Base-by-base conservation (phyloP, 2,888 invertebrate species). In the Griposia aprilina region DNA sequence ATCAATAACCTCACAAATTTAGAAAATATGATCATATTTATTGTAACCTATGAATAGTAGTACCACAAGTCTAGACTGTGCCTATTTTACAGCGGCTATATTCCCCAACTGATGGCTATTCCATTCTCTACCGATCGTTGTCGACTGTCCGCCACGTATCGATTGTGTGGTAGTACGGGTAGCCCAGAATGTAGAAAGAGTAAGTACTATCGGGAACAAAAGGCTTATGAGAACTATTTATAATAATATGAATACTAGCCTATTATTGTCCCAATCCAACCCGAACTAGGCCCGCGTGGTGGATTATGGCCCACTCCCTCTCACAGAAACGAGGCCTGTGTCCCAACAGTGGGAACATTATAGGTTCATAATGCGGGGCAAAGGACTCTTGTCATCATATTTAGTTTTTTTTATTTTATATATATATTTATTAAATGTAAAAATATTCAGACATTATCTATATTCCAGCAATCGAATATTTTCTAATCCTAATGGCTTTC, bases 141-240 rank as follows among this genome's bases (percentile, higher is more conserved):
- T 84, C 74, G 71, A 84, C 36, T 71, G 67, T 65, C 81, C 70
- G 23, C 17, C n/a, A 59, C 45, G 36, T 52, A 67, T 71, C 71
- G 75, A 84, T 84, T 81, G 71, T 84, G 59, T 68, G 59, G 52
- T 36, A n/a, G n/a, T n/a, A n/a, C n/a, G n/a, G n/a, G n/a, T n/a
- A 79, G 57, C 81, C 81, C 66, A 84, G 45, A 62, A 70, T 52
- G n/a, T 66, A 65, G n/a, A n/a, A 11, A 45, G 36, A 55, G 30
- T 60, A 60, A 1, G 15, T 57, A 74, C 69, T 13, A 52, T 2
- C 23, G 30, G 7, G 10, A 57, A 80, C 45, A 67, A 80, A 84
- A 74, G 13, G 2, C 30, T 50, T n/a, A 6, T 41, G 13, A 71
- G 2, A 48, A 76, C n/a, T 65, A 52, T 45, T 41, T n/a, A n/a